These are phyloP conservation scores for Caenorhabditis sinica DNA, from an alignment of 2,888 invertebrate species.

Conservation along the genomic window DNA sequence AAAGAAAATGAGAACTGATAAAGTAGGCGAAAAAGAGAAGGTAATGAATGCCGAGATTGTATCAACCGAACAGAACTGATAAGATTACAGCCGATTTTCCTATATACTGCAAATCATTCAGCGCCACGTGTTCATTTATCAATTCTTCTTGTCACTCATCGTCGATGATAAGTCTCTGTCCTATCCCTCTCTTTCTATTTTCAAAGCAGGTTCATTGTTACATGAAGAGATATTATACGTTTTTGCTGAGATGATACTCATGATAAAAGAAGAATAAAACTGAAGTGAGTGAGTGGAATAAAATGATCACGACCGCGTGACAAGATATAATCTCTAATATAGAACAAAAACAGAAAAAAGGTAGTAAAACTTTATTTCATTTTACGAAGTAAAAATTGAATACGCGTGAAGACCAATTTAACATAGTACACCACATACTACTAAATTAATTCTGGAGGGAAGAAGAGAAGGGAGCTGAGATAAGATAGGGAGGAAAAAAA, in stretches of 20 bases:
- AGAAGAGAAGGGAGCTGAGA: too few relatives aligned
- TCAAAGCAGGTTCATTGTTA: constrained; percentile 51
- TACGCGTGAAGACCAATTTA: constrained; percentile 50
- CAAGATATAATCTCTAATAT: background rate
- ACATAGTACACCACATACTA: constrained; percentile 29
- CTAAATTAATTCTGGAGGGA: background rate
- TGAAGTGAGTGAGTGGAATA: background rate
- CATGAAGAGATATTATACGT: constrained; percentile 20
- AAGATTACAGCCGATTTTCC: constrained; percentile 54
- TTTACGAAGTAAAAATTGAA: constrained; percentile 17
- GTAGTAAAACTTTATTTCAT: constrained; percentile 14
- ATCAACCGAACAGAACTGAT: constrained; percentile 65
- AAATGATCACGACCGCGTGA: constrained; percentile 18
- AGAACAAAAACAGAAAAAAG: background rate
- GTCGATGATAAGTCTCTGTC: constrained; percentile 39
- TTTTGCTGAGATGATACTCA: constrained; percentile 17
- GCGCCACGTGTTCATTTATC: constrained; percentile 58
- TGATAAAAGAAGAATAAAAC: background rate
- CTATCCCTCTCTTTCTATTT: constrained; percentile 22
- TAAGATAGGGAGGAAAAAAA: background rate
- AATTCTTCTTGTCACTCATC: constrained; percentile 30
- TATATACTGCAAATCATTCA: constrained; percentile 29
- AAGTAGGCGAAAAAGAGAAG: constrained; percentile 40
- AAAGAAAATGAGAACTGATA: constrained; percentile 55
- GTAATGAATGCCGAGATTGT: constrained; percentile 57